phyloP scores from a whole-genome alignment of 2,113 vertebrate species.

The Montifringilla adamsi region DNA sequence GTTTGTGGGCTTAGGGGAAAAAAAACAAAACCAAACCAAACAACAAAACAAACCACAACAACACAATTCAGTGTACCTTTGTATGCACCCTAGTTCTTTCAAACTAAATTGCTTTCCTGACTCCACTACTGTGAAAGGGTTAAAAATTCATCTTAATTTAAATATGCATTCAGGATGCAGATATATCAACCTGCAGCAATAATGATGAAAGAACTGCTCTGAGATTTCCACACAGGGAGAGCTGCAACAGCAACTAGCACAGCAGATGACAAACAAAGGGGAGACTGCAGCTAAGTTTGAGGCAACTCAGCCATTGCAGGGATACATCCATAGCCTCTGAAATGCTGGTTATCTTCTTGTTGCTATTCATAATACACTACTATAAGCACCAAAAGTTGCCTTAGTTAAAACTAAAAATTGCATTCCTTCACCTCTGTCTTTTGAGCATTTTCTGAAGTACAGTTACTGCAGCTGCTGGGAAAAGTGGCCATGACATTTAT shows the following conservation, averaged over 20 bases:
- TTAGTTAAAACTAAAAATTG: background rate
- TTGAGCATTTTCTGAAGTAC: background rate
- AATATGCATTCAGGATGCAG: constrained; percentile 15
- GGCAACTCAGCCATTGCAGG: background rate
- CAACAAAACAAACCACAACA: background rate
- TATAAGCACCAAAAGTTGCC: background rate
- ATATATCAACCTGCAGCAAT: constrained; percentile 40
- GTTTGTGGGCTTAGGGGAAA: background rate
- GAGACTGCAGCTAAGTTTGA: constrained; percentile 23
- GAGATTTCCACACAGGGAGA: constrained; percentile 16
- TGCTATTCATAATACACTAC: background rate
- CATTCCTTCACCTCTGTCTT: background rate
- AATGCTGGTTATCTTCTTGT: background rate
- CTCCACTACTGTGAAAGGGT: background rate
- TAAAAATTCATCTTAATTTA: constrained; percentile 30
- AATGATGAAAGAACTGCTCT: constrained; percentile 36
- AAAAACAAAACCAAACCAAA: background rate
- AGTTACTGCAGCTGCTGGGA: background rate
- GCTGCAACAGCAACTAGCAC: constrained; percentile 9
- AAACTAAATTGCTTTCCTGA: background rate
- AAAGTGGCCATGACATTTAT: background rate
- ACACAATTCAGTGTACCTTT: background rate
- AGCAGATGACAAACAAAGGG: constrained; percentile 12
- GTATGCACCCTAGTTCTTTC: background rate
- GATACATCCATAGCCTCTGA: background rate